Conservation (phyloP, 2,797 vertebrate species). For the Babyrousa celebensis region DNA sequence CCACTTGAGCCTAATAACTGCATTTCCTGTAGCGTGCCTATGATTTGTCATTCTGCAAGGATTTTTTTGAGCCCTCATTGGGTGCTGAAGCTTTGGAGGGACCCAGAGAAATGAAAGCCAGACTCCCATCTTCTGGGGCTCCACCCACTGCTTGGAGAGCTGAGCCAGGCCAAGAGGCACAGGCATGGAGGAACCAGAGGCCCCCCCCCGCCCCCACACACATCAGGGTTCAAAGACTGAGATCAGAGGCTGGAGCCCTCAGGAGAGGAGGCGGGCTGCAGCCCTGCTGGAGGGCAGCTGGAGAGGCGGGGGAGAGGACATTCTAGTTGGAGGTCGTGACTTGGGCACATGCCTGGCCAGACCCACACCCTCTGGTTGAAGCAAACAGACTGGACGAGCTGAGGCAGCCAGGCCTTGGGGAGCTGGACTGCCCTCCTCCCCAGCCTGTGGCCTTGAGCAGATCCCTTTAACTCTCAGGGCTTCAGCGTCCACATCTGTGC, state of each 20-base stretch:
- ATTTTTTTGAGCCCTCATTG: background rate
- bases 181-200: background rate
- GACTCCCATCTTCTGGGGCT: background rate
- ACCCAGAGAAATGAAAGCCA: background rate
- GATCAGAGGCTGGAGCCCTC: background rate
- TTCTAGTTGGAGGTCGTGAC: background rate
- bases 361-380: background rate
- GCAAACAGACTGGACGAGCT: background rate
- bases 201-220: no score
- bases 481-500: background rate
- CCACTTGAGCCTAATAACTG: background rate
- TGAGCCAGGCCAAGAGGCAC: background rate
- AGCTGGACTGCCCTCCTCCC: background rate
- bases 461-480: no score
- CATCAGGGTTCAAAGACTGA: background rate
- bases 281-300: no score
- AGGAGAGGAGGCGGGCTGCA: background rate
- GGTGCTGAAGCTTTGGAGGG: background rate
- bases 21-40: background rate
- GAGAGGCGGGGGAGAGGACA: background rate
- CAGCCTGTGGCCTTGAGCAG: background rate
- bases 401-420: background rate
- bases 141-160: background rate
- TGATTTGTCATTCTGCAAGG: background rate
- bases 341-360: background rate